phyloP scores from a whole-genome alignment of 2,113 vertebrate genomes.

The Cromileptes altivelis region DNA sequence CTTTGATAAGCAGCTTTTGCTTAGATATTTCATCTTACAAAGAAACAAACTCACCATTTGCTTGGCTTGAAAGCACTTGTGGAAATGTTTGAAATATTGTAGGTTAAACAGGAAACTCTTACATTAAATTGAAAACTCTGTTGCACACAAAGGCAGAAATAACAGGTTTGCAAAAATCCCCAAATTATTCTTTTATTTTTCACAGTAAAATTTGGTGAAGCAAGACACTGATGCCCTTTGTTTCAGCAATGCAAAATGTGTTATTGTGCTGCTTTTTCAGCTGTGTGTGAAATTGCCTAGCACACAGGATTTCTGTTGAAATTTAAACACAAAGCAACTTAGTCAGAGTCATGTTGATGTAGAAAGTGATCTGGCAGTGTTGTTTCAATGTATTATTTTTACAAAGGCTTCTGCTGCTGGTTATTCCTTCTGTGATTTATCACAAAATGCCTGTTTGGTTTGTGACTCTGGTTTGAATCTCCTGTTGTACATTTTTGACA shows the following conservation, averaged over 20 bases:
- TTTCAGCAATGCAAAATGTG: background rate
- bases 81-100: background rate
- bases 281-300: background rate
- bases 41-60: background rate
- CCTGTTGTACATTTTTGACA: background rate
- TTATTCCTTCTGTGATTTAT: background rate
- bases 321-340: background rate
- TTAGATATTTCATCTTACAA: background rate
- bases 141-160: background rate
- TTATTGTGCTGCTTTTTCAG: background rate
- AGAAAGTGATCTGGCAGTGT: background rate
- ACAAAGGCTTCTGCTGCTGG: constrained; percentile 13
- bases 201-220: background rate
- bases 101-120: background rate
- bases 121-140: background rate
- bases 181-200: background rate
- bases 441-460: constrained; percentile 22
- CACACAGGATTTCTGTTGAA: background rate
- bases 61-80: background rate
- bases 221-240: background rate
- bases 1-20: background rate
- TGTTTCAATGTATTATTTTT: constrained; percentile 5
- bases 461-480: constrained; percentile 4
- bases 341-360: background rate
- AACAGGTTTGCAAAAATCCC: background rate